These are phyloP conservation scores for Gopherus flavomarginatus DNA, from an alignment of 2,113 vertebrate species.

Conservation along the genomic window DNA sequence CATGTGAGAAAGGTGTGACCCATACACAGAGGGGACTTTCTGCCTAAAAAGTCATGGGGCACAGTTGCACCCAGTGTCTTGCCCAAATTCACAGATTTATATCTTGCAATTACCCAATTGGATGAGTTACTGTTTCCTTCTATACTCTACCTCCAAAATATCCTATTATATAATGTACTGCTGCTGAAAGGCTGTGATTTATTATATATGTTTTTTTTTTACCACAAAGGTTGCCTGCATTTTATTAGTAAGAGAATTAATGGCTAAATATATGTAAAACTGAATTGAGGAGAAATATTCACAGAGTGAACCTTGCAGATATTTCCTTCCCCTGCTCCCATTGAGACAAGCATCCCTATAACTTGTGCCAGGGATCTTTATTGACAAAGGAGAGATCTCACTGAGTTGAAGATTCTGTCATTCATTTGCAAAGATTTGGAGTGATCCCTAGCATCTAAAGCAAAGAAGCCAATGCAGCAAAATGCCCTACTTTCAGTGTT, in stretches of 20 bases:
- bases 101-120: neutral
- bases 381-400: neutral
- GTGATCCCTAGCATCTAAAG: neutral
- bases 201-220: neutral
- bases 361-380: neutral
- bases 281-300: neutral
- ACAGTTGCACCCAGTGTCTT: conserved; percentile 1
- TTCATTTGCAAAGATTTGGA: neutral
- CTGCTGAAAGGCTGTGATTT: conserved; percentile 21
- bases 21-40: conserved; percentile 11
- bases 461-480: neutral
- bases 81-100: neutral
- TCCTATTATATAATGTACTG: conserved; percentile 24
- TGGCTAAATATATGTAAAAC: conserved; percentile 17
- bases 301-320: neutral
- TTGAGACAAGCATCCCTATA: neutral
- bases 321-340: neutral
- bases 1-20: neutral
- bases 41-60: conserved; percentile 11
- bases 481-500: neutral
- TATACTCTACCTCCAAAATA: neutral
- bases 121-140: neutral
- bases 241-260: conserved; percentile 16
- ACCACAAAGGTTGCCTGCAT: neutral
- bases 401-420: neutral